These are phyloP conservation scores for Archilochus colubris DNA, from an alignment of 2,113 vertebrate genomes.

Conservation along the genomic window DNA sequence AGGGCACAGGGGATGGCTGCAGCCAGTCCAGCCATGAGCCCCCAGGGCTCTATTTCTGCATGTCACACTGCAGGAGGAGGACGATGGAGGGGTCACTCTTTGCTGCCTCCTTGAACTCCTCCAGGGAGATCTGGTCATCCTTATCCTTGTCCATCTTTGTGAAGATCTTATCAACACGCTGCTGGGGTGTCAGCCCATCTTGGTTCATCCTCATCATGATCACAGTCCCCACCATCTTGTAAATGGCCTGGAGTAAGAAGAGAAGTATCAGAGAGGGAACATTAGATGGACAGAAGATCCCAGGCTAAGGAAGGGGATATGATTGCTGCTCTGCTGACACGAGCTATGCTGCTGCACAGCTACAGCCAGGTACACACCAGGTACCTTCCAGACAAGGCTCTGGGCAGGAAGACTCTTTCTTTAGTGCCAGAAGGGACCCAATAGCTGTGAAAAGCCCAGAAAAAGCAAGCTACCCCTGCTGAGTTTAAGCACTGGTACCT, in stretches of 20 bases:
- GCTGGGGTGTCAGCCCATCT: constrained; percentile 95
- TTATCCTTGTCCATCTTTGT: constrained; percentile 99
- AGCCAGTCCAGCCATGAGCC: neutral
- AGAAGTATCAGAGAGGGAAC: neutral
- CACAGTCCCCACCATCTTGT: constrained; percentile 99
- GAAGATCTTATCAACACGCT: constrained; percentile 99
- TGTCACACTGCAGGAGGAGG: constrained; percentile 94
- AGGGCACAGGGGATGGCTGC: neutral
- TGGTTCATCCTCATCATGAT: constrained; percentile 99
- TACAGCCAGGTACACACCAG: neutral
- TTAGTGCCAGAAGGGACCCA: neutral
- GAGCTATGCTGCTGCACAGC: neutral
- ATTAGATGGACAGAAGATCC: neutral
- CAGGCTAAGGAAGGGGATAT: neutral
- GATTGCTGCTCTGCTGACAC: neutral
- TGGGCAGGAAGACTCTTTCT: neutral
- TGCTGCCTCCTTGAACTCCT: constrained; percentile 98
- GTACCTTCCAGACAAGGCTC: neutral
- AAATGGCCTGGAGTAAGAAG: constrained; percentile 86
- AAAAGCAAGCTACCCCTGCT: neutral
- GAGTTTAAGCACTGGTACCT: constrained; percentile 46
- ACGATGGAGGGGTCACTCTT: constrained; percentile 97
- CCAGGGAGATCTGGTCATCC: constrained; percentile 95
- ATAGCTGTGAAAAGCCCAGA: neutral
- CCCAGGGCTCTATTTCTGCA: constrained; percentile 89